These are phyloP conservation scores for Drosophila gaucha DNA, from an alignment of 2,888 invertebrate genomes.

Conservation along the genomic window DNA sequence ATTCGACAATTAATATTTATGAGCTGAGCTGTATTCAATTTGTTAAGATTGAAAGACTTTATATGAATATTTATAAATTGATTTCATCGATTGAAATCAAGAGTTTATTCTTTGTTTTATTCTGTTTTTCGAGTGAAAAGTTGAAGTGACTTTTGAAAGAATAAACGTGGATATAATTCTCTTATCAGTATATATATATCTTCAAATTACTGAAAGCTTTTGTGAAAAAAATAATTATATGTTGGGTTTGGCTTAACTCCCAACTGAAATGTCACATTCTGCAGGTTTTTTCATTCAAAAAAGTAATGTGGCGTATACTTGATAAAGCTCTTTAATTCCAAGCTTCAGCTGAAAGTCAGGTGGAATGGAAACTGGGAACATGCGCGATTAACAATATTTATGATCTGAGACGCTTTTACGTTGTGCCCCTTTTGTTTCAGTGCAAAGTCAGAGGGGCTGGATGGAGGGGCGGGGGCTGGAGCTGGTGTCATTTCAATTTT, in stretches of 20 bases:
- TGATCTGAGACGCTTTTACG: background rate
- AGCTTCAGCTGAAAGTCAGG: background rate
- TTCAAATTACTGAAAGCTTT: too few species aligned
- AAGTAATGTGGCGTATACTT: background rate
- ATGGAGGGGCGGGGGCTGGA: background rate
- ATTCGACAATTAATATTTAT: background rate
- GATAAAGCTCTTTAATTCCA: background rate
- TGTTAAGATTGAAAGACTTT: background rate
- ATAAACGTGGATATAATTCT: too few species aligned
- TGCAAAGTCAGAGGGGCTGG: background rate
- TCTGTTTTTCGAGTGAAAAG: too few species aligned
- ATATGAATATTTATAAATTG: background rate
- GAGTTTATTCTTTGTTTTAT: too few species aligned
- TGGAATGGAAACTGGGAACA: slow-evolving; percentile 18
- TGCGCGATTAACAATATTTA: background rate
- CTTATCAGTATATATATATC: too few species aligned
- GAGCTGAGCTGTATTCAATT: background rate
- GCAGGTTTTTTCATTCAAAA: too few species aligned
- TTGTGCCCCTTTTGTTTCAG: slow-evolving; percentile 12
- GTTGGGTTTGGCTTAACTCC: background rate
- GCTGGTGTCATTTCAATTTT: slow-evolving; percentile 55
- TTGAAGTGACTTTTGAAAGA: too few species aligned
- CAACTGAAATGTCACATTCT: background rate
- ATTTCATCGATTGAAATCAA: background rate
- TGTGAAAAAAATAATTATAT: background rate